Evolutionary conservation across 2,888 invertebrate species (phyloP).

Genomic region (Operophtera brumata): DNA sequence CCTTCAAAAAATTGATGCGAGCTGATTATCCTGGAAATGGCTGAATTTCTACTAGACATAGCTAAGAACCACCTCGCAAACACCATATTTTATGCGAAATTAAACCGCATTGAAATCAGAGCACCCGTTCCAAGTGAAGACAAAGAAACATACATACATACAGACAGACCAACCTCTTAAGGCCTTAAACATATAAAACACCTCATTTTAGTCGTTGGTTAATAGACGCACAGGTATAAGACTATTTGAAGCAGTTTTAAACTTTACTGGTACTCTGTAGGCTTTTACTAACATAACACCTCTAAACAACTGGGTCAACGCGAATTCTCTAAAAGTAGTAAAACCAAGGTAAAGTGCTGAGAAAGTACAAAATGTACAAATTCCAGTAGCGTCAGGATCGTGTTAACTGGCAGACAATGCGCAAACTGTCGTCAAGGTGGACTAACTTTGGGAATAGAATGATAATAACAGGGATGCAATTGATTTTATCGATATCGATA

Average conservation of each 20-base stretch:
- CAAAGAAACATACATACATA: too few species aligned
- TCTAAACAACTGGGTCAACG: conserved; percentile 23
- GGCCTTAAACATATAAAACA: too few species aligned
- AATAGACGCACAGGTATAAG: not conserved
- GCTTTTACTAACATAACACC: conserved; percentile 5
- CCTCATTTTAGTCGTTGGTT: too few species aligned
- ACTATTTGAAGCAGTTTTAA: not conserved
- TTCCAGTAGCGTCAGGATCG: conserved; percentile 16
- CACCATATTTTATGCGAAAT: too few species aligned
- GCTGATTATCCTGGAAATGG: too few species aligned
- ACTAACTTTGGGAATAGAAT: conserved; percentile 53
- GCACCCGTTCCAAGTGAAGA: too few species aligned
- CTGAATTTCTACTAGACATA: too few species aligned
- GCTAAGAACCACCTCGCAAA: too few species aligned
- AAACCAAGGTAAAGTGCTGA: conserved; percentile 33
- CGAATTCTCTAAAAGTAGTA: conserved; percentile 28
- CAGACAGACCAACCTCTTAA: too few species aligned
- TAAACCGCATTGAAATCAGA: too few species aligned
- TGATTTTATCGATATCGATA: conserved; percentile 34
- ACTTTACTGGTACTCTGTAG: conserved; percentile 7
- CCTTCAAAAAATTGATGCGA: too few species aligned
- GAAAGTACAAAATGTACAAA: conserved; percentile 14
- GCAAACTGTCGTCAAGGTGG: conserved; percentile 68
- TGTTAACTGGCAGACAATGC: conserved; percentile 45
- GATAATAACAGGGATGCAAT: conserved; percentile 46